These are phyloP conservation scores for Cataglyphis livida DNA, from an alignment of 2,888 invertebrate genomes.

Conservation along the genomic window DNA sequence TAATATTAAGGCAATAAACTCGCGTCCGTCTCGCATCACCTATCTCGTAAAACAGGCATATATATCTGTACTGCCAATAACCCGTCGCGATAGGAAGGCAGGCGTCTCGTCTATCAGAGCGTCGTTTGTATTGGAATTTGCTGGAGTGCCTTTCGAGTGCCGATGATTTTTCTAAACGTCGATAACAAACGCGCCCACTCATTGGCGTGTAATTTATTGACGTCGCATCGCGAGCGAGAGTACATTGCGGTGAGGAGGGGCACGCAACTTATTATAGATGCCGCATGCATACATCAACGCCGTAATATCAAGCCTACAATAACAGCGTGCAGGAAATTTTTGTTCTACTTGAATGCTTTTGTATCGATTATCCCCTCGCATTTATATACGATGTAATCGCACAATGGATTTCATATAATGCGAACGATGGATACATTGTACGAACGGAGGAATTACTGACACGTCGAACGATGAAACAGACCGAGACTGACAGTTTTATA, in stretches of 20 bases:
- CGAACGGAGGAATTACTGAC: conserved; percentile 3
- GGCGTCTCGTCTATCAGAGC: conserved; percentile 48
- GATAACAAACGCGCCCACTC: conserved; percentile 50
- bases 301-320: conserved; percentile 18
- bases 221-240: conserved; percentile 30
- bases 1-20: conserved; percentile 63
- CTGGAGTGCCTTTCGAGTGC: conserved; percentile 55
- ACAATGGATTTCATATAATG: conserved; percentile 10
- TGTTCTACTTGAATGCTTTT: conserved; percentile 9
- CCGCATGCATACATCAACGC: conserved; percentile 22
- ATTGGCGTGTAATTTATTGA: conserved; percentile 54
- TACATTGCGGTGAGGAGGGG: neutral
- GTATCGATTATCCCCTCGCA: conserved; percentile 26
- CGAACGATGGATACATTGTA: conserved; percentile 16
- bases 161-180: conserved; percentile 60
- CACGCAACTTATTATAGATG: conserved; percentile 43
- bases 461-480: neutral
- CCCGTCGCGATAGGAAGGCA: conserved; percentile 36
- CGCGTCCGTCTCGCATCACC: conserved; percentile 32
- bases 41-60: conserved; percentile 50
- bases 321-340: conserved; percentile 24
- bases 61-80: conserved; percentile 59
- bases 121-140: conserved; percentile 59
- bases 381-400: conserved; percentile 16
- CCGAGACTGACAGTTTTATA: conserved; percentile 27